Percentiles rank a stretch among this genome's conserved stretches.
phyloP scores from a whole-genome alignment of 1,140 invertebrate species.

The Drosophila triauraria region DNA sequence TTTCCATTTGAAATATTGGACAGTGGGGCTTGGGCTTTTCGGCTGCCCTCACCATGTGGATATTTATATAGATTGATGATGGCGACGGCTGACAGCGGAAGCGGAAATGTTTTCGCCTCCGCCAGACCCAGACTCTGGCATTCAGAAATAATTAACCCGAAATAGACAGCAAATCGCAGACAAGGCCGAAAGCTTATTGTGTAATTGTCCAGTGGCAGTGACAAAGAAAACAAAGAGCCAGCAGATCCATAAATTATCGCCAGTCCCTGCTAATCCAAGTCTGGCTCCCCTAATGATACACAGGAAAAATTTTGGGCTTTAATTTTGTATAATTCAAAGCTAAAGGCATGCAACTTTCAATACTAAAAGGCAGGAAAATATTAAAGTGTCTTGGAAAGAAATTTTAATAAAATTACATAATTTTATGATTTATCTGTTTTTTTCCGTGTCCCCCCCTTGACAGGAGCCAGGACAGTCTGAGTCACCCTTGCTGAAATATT shows the following conservation, averaged over 20 bases:
- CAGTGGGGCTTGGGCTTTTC: not conserved
- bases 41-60: slow-evolving; percentile 2
- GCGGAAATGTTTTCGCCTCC: slow-evolving; percentile 62
- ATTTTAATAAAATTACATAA: too few relatives aligned
- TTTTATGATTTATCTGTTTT: not conserved
- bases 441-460: not conserved
- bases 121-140: slow-evolving; percentile 47
- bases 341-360: not conserved
- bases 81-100: slow-evolving; percentile 62
- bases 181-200: slow-evolving; percentile 69
- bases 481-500: slow-evolving; percentile 32
- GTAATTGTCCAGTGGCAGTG: slow-evolving; percentile 71
- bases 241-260: slow-evolving; percentile 27
- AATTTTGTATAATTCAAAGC: too few relatives aligned
- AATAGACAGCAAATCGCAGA: slow-evolving; percentile 46
- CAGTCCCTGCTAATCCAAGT: slow-evolving; percentile 1
- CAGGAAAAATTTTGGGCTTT: not conserved
- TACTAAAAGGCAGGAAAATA: too few relatives aligned
- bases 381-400: too few relatives aligned
- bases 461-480: not conserved
- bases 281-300: not conserved
- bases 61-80: slow-evolving; percentile 74
- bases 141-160: slow-evolving; percentile 76
- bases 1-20: slow-evolving; percentile 48
- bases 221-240: slow-evolving; percentile 36